These are phyloP conservation scores for Heliconius himera DNA, from an alignment of 1,140 invertebrate species.

Conservation along the genomic window DNA sequence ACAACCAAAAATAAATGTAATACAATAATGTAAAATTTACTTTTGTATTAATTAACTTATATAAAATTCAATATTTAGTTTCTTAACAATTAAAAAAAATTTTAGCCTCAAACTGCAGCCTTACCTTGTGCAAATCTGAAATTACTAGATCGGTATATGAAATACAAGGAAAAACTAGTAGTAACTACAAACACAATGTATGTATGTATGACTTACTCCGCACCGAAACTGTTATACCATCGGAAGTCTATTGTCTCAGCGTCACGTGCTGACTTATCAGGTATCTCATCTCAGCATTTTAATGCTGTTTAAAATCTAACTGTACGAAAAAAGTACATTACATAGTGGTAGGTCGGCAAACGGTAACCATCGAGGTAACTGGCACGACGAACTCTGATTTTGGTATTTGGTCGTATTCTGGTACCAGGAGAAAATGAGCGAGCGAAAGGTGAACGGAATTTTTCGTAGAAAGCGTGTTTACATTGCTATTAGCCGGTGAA, in stretches of 20 bases:
- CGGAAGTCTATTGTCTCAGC: slow-evolving; percentile 26
- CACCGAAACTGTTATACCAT: slow-evolving; percentile 9
- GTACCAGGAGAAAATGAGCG: slow-evolving; percentile 53
- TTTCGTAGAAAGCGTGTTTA: slow-evolving; percentile 55
- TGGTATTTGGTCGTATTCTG: slow-evolving; percentile 47
- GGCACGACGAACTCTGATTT: slow-evolving; percentile 67
- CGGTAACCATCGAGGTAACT: slow-evolving; percentile 69
- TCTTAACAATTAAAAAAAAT: no score
- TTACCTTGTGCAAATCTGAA: no score
- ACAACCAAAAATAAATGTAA: no score
- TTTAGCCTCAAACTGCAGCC: no score
- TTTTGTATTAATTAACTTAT: not conserved
- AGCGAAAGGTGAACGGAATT: slow-evolving; percentile 54
- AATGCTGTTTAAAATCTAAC: slow-evolving; percentile 68
- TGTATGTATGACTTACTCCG: not conserved
- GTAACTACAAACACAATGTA: not conserved
- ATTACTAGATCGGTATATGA: not conserved
- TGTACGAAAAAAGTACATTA: slow-evolving; percentile 69
- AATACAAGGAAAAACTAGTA: slow-evolving; percentile 6
- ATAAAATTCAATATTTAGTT: no score
- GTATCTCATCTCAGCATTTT: slow-evolving; percentile 66
- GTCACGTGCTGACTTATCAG: slow-evolving; percentile 50
- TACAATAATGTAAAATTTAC: no score
- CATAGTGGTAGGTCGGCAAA: slow-evolving; percentile 77
- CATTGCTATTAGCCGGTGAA: slow-evolving; percentile 46